Base-by-base conservation (phyloP, 2,888 invertebrate species). In the Eristalis arbustorum region DNA sequence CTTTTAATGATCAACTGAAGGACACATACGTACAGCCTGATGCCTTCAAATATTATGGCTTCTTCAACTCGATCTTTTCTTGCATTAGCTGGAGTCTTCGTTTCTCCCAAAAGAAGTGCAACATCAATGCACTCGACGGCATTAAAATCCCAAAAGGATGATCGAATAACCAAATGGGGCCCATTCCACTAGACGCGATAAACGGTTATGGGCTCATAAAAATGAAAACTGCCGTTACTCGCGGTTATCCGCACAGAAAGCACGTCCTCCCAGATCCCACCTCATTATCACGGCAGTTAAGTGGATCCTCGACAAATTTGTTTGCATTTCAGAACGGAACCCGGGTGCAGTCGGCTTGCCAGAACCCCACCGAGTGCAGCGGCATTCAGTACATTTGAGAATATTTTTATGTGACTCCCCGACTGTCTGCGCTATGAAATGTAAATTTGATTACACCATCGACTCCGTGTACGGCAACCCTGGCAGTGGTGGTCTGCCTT, bases 371-470 rank as follows among this genome's bases (percentile, higher is more conserved):
- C 18, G 49, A 49, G 59, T 6, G 13, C 59, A 13, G 25, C 56
- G n/a, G 14, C 42, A 66, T 61, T 59, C n/a, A 61, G 67, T 14
- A 2, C 4, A n/a, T 28, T 61, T 64, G 49, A 6, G 59, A 34
- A 72, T 73, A 72, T 57, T 42, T 72, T 71, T 66, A 78, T 72
- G 61, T 8, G 49, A 57, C 28, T 72, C 64, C 18, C 0, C 18
- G 49, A 18, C 49, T 64, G 64, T 77, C 63, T 68, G 34, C 37
- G 34, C 23, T 25, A 59, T 74, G 63, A 80, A 80, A 80, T 80
- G 80, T 68, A 74, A 80, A 80, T 80, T 80, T 80, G 80, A 80
- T 80, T 80, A 80, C 68, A 74, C 31, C 61, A 74, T 74, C 40
- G 40, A 6, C 23, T 22, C 23, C 25, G 59, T 23, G 37, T 56